A percentile compares a stretch with the other conserved stretches of the same genome.
Evolutionary conservation across 2,888 invertebrate species (phyloP).

Genomic region (Dione vanillae): DNA sequence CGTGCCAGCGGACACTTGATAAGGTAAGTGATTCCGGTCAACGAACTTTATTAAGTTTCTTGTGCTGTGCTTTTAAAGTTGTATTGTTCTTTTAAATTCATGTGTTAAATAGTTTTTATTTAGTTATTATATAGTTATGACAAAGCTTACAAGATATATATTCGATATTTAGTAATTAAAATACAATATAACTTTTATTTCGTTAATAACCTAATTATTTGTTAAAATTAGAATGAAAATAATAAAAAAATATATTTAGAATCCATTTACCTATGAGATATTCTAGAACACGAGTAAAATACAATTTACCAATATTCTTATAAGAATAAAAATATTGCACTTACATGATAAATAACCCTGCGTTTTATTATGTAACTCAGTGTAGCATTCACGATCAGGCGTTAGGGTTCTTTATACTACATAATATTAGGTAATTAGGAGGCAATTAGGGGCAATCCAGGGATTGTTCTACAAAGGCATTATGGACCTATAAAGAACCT

Average conservation of each 20-base stretch:
- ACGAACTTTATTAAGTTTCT: constrained; percentile 55
- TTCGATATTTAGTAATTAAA: background rate
- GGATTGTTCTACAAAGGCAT: constrained; percentile 14
- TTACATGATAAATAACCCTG: background rate
- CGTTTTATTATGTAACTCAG: constrained; percentile 6
- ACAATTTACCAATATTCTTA: background rate
- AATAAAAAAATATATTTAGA: background rate
- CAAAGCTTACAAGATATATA: background rate
- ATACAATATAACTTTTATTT: background rate
- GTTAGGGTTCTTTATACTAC: constrained; percentile 10
- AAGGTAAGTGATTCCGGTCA: constrained; percentile 77
- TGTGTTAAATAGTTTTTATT: background rate
- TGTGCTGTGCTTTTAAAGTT: constrained; percentile 14
- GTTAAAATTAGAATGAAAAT: background rate
- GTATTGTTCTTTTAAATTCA: background rate
- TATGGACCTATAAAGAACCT: constrained; percentile 16
- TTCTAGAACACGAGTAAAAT: background rate
- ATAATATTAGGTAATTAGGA: constrained; percentile 16
- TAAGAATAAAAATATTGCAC: background rate
- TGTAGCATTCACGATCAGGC: constrained; percentile 8
- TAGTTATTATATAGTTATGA: background rate
- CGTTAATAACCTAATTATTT: background rate
- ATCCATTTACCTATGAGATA: background rate
- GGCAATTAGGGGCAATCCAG: constrained; percentile 25
- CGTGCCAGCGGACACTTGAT: constrained; percentile 91